These are phyloP conservation scores for Otolemur crassicaudatus DNA, from an alignment of 2,797 vertebrate species.

Conservation along the genomic window DNA sequence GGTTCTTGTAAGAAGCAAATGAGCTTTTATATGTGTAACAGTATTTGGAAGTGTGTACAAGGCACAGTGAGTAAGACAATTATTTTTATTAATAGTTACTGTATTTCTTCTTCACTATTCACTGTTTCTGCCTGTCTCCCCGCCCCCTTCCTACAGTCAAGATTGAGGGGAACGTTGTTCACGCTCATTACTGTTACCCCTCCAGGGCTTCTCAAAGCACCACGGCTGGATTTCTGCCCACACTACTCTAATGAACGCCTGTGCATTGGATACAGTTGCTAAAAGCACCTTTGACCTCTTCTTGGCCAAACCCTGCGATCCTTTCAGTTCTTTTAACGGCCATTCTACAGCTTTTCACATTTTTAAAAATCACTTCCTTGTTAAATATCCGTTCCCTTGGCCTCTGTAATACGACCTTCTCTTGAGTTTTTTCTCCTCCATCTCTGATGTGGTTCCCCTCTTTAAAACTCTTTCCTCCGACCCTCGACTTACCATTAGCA, in stretches of 20 bases:
- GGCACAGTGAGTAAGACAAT: background rate
- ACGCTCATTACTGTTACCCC: rapidly evolving
- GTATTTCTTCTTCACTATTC: too few species aligned
- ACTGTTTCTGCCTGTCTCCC: background rate
- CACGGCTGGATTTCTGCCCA: background rate
- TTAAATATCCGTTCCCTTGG: background rate
- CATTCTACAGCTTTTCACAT: background rate
- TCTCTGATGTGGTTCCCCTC: background rate
- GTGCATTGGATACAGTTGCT: too few species aligned
- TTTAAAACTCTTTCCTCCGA: background rate
- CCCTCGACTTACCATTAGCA: background rate
- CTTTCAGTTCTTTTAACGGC: background rate
- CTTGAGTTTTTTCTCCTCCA: background rate
- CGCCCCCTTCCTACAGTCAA: background rate
- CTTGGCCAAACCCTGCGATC: background rate
- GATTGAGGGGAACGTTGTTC: background rate
- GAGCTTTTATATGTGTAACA: background rate
- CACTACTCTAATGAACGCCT: background rate
- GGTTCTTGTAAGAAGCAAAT: background rate
- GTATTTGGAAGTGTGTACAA: background rate
- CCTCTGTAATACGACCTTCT: background rate
- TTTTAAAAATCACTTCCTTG: background rate
- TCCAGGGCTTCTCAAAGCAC: rapidly evolving
- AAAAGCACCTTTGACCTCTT: background rate
- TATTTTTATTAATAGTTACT: too few species aligned